Evolutionary conservation across 2,888 invertebrate species (phyloP), one percentile per base, ranked within the genome.

Genomic region (Plebejus melissa): DNA sequence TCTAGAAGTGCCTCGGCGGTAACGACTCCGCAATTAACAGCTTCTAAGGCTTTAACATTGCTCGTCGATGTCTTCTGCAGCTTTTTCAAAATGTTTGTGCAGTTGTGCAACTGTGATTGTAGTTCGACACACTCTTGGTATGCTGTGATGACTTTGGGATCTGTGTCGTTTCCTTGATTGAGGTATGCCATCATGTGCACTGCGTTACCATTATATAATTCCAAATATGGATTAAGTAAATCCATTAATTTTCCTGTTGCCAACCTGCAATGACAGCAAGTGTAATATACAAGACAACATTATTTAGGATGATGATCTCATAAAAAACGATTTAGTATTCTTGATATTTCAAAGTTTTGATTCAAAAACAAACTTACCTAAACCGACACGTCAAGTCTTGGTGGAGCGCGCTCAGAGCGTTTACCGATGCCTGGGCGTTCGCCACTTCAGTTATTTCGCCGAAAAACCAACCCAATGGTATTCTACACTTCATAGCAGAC

Each of bases 401-500:
- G 6, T 92, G 88, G 78, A 94, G 79, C 0, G 93, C 91, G 74
- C 88, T 89, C 54, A 94, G 87, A 3, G 93, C 90, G 77, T 87
- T 91, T 50, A 93, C 79, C 1, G 93, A 93, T 0, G 93, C 89
- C 74, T 87, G 89, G 5, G 95, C 95, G 78, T 96, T 96, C 28
- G 96, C 95, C 13, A 98, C 93, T 77, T 97, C 95, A 2, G 97
- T 96, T 65, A 97, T 95, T 87, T 98, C 98, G 0, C 98, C 98
- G 86, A 97, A 98, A 89, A 98, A 98, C 89, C 96, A 96, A n/a
- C 98, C 98, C 58, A 98, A 93, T 0, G 98, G 98, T 79, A 98
- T 98, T 90, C 97, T 96, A 83, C 98, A 98, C 81, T 97, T 96
- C 76, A 97, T 97, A 0, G 98, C 96, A 38, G 97, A 96, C 97